Base-by-base conservation (phyloP, 2,888 invertebrate genomes). In the Ornithoptera priamus region DNA sequence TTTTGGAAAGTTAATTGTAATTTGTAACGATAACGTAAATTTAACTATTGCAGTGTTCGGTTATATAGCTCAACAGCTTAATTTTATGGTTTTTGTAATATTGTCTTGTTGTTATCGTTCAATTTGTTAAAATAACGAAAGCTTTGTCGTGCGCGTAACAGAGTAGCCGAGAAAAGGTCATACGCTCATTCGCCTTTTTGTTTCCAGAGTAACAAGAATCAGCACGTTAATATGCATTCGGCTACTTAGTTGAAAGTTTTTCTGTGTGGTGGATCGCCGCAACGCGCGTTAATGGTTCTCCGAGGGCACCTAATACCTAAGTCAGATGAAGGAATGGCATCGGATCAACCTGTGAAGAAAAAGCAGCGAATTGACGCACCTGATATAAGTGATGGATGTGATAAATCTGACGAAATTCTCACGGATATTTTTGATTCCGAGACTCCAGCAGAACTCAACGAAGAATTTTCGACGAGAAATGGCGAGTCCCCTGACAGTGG, bases 311-410 rank as follows among this genome's bases (percentile, higher is more conserved):
- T 91, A 76, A 82, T 83, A 85, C 88, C 90, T 85, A 89, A 90
- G 86, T 87, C 91, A 85, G 89, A 92, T 89, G 93, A 91, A 89
- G 93, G 89, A 80, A 96, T 96, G 95, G 95, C 94, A 82, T 95
- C 95, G 77, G 96, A 96, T 89, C 97, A 97, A 90, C 97, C 97
- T 76, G 95, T 96, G 78, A 97, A 96, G 85, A 97, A 97, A 93
- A 95, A 97, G 84, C 95, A 96, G 84, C 94, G 96, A 81, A 95
- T 96, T 76, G 95, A 95, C 76, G 93, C 93, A 12, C 94, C 94
- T 15, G 93, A 94, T 73, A 93, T 93, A 64, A 94, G 94, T 74
- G 94, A 94, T 73, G 86, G 84, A 42, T 87, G 89, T 66, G 93
- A 92, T 71, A 89, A 91, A 67, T 94, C 94, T 67, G 93, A 94